Base-by-base conservation (phyloP, 2,113 vertebrate genomes). In the Hippocampus abdominalis region DNA sequence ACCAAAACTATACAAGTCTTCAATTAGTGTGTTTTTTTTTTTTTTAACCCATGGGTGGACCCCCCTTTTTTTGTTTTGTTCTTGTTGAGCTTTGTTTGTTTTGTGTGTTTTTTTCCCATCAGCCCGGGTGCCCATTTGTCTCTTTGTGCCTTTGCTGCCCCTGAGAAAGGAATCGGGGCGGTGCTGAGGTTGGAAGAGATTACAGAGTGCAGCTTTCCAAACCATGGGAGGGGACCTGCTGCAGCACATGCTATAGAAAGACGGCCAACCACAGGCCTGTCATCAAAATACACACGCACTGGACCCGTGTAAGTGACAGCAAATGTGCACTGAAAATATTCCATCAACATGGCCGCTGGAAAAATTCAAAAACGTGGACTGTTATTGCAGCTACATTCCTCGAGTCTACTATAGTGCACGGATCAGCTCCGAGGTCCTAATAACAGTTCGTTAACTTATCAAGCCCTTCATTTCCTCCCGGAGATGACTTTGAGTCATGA, bases 171-270 rank as follows among this genome's bases (percentile, higher is more conserved):
- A 77, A 82, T 78, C 76, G 78, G 83, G 86, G 86, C 85, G 85
- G 75, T 82, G 80, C 76, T 77, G 85, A 63, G 80, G 86, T 82
- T 64, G 40, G 39, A 46, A 71, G 69, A 85, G 86, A 89, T 89
- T 88, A 88, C 80, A 88, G 85, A 69, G 72, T 23, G 72, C 67
- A 40, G 69, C 57, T 64, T 64, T 83, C 81, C 75, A 80, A 77
- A 80, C 79, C 73, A 57, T 72, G 85, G 85, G 85, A 85, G 88
- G 88, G 84, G 86, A 75, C 81, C 74, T 56, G 71, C 71, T 49
- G 77, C 81, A 68, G 78, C 80, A 49, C 76, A 49, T 32, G 77
- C 83, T 88, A 85, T 81, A 87, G 77, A 87, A 87, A 84, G 88
- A 81, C 76, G 11, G 66, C 72, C 64, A 66, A 84, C 86, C 83